A percentile compares a stretch with the other conserved stretches of the same genome.
Conservation (phyloP, 1,140 invertebrate genomes). For the Brachionus manjavacas region DNA sequence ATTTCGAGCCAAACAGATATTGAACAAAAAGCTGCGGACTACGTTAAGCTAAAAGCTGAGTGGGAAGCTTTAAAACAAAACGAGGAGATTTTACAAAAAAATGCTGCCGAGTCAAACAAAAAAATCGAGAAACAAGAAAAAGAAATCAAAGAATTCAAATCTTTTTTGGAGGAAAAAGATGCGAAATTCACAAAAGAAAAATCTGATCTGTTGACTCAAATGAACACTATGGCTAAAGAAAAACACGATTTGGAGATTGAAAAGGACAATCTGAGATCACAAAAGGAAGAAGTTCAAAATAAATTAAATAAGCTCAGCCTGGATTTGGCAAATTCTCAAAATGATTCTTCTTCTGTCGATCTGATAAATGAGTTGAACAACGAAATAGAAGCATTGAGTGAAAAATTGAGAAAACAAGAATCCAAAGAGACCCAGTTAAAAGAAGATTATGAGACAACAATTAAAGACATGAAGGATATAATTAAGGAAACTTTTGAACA, state of each 20-base stretch:
- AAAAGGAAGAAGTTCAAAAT: not conserved
- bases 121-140: not conserved
- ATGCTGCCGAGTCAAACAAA: not conserved
- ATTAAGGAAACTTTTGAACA: slow-evolving; percentile 50
- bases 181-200: slow-evolving; percentile 40
- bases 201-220: not conserved
- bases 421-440: slow-evolving; percentile 48
- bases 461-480: slow-evolving; percentile 42
- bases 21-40: not conserved
- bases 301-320: not conserved
- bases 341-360: not conserved
- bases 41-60: not conserved
- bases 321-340: not conserved
- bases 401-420: slow-evolving; percentile 50
- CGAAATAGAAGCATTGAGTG: slow-evolving; percentile 42
- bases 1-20: not conserved
- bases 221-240: not conserved
- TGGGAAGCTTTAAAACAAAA: not conserved
- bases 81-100: not conserved
- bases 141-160: not conserved
- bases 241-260: not conserved
- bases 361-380: slow-evolving; percentile 1
- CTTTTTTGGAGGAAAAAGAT: not conserved
- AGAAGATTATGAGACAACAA: slow-evolving; percentile 47
- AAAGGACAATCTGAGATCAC: not conserved